phyloP scores from a whole-genome alignment of 2,113 vertebrate genomes.

The Mola mola region DNA sequence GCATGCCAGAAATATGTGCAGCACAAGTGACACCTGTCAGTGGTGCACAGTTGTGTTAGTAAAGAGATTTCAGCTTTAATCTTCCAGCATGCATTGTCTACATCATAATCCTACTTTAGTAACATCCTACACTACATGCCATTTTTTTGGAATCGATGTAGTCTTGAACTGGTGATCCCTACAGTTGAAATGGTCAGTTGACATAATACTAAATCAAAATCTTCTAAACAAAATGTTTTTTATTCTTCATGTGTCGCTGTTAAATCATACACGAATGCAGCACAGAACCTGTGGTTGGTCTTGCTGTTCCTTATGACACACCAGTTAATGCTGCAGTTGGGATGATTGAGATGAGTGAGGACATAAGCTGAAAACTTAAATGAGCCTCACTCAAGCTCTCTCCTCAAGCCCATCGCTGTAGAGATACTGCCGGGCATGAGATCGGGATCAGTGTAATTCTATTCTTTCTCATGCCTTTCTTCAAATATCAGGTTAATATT shows the following conservation, averaged over 20 bases:
- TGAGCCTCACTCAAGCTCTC: too few relatives aligned
- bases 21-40: slow-evolving; percentile 31
- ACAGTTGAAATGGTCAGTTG: slow-evolving; percentile 91
- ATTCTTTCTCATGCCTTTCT: too few relatives aligned
- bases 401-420: too few relatives aligned
- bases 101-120: slow-evolving; percentile 39
- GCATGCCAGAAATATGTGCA: slow-evolving; percentile 17
- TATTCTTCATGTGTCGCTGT: slow-evolving; percentile 34
- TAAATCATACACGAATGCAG: slow-evolving; percentile 74
- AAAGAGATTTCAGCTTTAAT: slow-evolving; percentile 68
- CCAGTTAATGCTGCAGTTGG: too few relatives aligned
- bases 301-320: slow-evolving; percentile 95
- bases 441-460: too few relatives aligned
- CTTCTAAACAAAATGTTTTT: slow-evolving; percentile 78
- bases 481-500: too few relatives aligned
- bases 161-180: slow-evolving; percentile 86
- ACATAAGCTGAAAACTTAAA: too few relatives aligned
- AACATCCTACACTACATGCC: slow-evolving; percentile 45
- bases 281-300: slow-evolving; percentile 87
- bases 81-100: slow-evolving; percentile 47
- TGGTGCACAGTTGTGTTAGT: slow-evolving; percentile 31
- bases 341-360: too few relatives aligned
- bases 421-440: too few relatives aligned
- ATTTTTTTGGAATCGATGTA: slow-evolving; percentile 32
- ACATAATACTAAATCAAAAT: slow-evolving; percentile 68